phyloP scores from a whole-genome alignment of 2,797 vertebrate genomes.

The Gobio occitaniae region DNA sequence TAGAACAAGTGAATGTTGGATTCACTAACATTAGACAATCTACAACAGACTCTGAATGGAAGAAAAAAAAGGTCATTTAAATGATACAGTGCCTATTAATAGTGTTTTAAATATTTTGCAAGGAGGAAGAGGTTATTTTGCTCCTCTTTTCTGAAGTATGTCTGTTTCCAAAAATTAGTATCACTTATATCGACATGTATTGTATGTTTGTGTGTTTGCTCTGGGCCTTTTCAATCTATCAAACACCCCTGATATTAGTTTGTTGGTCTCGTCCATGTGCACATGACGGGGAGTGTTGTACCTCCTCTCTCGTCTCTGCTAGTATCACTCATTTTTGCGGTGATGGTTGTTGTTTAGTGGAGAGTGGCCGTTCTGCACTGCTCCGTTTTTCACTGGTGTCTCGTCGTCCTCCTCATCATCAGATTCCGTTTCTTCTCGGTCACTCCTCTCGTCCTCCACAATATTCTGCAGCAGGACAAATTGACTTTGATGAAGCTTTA shows the following conservation, averaged over 20 bases:
- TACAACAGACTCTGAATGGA: not conserved
- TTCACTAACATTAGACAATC: slow-evolving; percentile 5
- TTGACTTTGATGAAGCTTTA: not conserved
- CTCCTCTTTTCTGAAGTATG: not conserved
- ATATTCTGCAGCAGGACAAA: slow-evolving; percentile 69
- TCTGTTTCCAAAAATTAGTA: not conserved
- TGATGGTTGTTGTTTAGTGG: slow-evolving; percentile 87
- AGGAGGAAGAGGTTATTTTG: not conserved
- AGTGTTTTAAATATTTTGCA: slow-evolving; percentile 29
- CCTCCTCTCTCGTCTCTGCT: slow-evolving; percentile 49
- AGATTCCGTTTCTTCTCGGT: slow-evolving; percentile 85
- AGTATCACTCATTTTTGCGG: slow-evolving; percentile 84
- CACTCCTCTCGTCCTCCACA: slow-evolving; percentile 93
- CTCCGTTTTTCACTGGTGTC: slow-evolving; percentile 80
- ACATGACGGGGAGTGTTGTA: slow-evolving; percentile 2
- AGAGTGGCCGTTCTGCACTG: slow-evolving; percentile 85
- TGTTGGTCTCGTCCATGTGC: slow-evolving; percentile 32
- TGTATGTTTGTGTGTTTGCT: slow-evolving; percentile 14
- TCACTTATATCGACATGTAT: not conserved
- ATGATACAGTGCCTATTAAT: slow-evolving; percentile 1
- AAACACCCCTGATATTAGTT: slow-evolving; percentile 16
- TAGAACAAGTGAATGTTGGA: not conserved
- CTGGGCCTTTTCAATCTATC: slow-evolving; percentile 25
- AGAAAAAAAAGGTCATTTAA: slow-evolving; percentile 6
- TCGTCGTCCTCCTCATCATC: slow-evolving; percentile 65